A percentile compares a stretch with the other conserved stretches of the same genome.
These are phyloP conservation scores for Cotesia chilonis DNA, from an alignment of 1,140 invertebrate species.

Conservation along the genomic window DNA sequence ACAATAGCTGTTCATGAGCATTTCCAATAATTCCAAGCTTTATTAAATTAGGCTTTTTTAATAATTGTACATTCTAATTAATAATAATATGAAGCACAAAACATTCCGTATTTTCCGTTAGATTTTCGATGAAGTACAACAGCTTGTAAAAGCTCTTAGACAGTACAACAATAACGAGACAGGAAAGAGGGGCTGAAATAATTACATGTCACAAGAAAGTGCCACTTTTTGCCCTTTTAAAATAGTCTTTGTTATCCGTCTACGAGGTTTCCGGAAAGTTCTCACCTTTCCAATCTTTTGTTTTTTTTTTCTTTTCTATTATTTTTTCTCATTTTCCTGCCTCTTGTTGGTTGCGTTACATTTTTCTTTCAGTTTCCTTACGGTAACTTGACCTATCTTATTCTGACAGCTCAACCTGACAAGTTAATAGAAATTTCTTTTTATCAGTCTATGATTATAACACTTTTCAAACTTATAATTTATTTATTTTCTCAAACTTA, in stretches of 20 bases:
- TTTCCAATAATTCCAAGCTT: too few species aligned
- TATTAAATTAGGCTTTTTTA: not conserved
- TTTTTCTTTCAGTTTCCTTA: conserved; percentile 16
- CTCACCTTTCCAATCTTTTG: conserved; percentile 25
- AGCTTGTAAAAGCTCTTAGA: not conserved
- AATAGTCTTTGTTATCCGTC: conserved; percentile 34
- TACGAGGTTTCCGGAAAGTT: conserved; percentile 22
- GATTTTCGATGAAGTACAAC: not conserved
- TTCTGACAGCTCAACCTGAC: conserved; percentile 15
- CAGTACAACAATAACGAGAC: conserved; percentile 10
- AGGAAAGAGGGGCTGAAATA: conserved; percentile 21
- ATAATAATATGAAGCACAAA: conserved; percentile 3
- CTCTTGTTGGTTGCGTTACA: conserved; percentile 12
- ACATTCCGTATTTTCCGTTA: not conserved
- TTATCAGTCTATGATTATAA: conserved; percentile 27
- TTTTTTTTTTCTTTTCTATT: not conserved
- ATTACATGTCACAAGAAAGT: conserved; percentile 22
- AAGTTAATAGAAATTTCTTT: conserved; percentile 28
- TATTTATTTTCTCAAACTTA: not conserved
- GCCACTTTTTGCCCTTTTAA: conserved; percentile 24
- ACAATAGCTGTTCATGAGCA: too few species aligned
- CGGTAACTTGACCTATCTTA: not conserved
- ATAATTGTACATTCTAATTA: not conserved
- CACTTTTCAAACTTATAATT: conserved; percentile 15
- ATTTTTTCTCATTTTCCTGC: conserved; percentile 9